A percentile compares a stretch with the other conserved stretches of the same genome.
Evolutionary conservation across 2,797 vertebrate genomes (phyloP).

Genomic region (Pampus argenteus): DNA sequence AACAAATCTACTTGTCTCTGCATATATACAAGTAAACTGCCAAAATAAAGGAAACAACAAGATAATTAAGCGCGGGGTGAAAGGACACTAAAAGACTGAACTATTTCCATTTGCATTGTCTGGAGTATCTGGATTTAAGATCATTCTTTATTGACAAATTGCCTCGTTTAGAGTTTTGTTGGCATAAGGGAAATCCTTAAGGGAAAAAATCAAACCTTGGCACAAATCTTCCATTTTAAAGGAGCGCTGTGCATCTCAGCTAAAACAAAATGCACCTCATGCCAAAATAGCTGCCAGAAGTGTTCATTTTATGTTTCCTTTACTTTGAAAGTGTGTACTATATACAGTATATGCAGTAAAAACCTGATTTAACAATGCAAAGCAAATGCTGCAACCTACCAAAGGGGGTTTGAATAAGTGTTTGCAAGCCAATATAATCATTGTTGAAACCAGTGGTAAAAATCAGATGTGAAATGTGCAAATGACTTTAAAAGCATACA

Average conservation of each 20-base stretch:
- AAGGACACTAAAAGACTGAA: conserved; percentile 30
- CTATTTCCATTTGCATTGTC: conserved; percentile 40
- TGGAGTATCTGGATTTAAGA: conserved; percentile 47
- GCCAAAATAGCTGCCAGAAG: conserved; percentile 54
- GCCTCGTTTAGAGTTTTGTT: conserved; percentile 64
- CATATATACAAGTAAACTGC: conserved; percentile 70
- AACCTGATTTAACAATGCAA: conserved; percentile 76
- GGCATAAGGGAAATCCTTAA: conserved; percentile 58
- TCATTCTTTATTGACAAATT: conserved; percentile 54
- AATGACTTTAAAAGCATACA: conserved; percentile 82
- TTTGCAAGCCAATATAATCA: conserved; percentile 76
- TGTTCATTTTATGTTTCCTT: conserved; percentile 68
- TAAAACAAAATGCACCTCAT: conserved; percentile 47
- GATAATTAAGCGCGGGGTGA: conserved; percentile 49
- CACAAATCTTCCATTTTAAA: conserved; percentile 48
- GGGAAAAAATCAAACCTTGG: conserved; percentile 70
- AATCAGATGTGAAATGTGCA: conserved; percentile 84
- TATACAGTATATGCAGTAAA: conserved; percentile 78
- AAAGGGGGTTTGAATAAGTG: conserved; percentile 62
- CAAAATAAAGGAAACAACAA: conserved; percentile 79
- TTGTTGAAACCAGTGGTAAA: conserved; percentile 72
- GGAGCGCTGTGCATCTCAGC: conserved; percentile 44
- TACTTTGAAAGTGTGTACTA: conserved; percentile 68
- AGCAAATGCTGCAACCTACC: conserved; percentile 67
- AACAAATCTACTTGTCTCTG: conserved; percentile 76